Conservation (phyloP, 2,113 vertebrate genomes). For the Ictidomys tridecemlineatus region DNA sequence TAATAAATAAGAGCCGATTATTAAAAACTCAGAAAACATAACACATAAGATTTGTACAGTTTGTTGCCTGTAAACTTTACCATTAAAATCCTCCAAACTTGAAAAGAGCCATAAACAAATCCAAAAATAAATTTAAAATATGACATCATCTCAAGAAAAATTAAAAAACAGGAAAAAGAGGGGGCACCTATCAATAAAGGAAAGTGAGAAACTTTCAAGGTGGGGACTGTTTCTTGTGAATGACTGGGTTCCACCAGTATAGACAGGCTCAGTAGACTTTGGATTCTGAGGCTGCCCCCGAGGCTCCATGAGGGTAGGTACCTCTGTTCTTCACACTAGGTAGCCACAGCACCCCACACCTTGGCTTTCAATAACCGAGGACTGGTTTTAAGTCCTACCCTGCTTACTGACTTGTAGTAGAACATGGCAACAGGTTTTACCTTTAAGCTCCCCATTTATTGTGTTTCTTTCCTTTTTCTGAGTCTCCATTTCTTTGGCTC, state of each 20-base stretch:
- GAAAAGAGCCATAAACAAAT: background rate
- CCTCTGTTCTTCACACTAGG: background rate
- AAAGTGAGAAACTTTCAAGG: background rate
- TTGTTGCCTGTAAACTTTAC: background rate
- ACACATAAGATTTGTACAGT: background rate
- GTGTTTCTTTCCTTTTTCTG: background rate
- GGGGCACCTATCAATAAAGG: background rate
- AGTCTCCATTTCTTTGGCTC: constrained; percentile 1
- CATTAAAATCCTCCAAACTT: background rate
- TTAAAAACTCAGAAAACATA: constrained; percentile 27
- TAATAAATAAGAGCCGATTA: background rate
- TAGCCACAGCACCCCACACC: background rate
- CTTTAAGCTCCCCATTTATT: background rate
- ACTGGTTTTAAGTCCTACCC: background rate
- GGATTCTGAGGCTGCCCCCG: background rate
- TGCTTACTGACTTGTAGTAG: background rate
- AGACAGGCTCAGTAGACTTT: background rate
- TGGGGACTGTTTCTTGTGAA: background rate
- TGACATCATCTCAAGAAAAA: background rate
- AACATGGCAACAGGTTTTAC: background rate
- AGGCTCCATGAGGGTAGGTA: background rate
- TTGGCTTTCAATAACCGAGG: background rate
- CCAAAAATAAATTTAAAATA: background rate
- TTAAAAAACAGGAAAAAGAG: background rate
- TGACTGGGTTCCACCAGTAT: background rate